Percentiles rank a stretch among this genome's conserved stretches.
These are phyloP conservation scores for Leptoteleia sp. DNA, from an alignment of 1,140 invertebrate species.

Conservation along the genomic window DNA sequence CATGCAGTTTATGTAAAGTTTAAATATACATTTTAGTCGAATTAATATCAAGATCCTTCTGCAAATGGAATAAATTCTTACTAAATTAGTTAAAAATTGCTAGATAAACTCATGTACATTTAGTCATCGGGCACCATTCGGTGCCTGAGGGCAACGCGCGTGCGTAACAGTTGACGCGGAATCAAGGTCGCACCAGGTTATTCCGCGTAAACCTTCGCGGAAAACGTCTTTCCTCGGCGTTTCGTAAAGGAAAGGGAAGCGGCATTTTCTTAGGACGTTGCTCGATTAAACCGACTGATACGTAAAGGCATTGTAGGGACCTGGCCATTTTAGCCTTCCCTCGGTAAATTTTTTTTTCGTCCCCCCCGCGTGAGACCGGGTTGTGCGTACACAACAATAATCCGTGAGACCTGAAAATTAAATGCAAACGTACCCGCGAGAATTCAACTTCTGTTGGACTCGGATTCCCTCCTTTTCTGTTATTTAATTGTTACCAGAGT, in stretches of 20 bases:
- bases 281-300: conserved; percentile 25
- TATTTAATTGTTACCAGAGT: conserved; percentile 30
- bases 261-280: conserved; percentile 28
- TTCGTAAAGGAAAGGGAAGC: conserved; percentile 26
- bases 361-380: conserved; percentile 11
- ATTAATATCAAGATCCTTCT: too few species aligned
- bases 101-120: too few species aligned
- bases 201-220: conserved; percentile 2
- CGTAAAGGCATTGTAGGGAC: conserved; percentile 36
- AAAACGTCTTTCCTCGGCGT: conserved; percentile 12
- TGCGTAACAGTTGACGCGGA: not conserved
- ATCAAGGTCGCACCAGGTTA: conserved; percentile 10
- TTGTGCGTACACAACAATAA: conserved; percentile 20
- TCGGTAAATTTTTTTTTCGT: conserved; percentile 10
- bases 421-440: conserved; percentile 17
- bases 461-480: conserved; percentile 9
- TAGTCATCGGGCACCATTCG: conserved; percentile 24
- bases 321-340: conserved; percentile 7
- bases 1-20: too few species aligned
- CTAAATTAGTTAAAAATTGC: too few species aligned
- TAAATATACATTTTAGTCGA: conserved; percentile 20
- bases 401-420: conserved; percentile 22
- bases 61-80: too few species aligned
- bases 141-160: not conserved
- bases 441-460: not conserved